phyloP scores from a whole-genome alignment of 2,888 invertebrate genomes.

The Plebejus anna region DNA sequence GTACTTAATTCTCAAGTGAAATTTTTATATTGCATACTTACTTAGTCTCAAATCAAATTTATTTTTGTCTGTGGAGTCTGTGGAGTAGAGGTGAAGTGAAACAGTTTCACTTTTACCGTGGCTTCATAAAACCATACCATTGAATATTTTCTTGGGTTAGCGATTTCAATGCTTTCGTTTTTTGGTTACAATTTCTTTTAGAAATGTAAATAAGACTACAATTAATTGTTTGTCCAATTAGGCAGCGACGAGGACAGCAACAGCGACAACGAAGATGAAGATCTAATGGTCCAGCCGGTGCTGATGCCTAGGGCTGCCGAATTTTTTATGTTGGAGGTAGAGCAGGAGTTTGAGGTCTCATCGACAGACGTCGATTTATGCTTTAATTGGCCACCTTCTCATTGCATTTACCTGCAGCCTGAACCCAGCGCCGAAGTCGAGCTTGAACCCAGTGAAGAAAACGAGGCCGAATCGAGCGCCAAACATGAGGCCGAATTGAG shows the following conservation, averaged over 20 bases:
- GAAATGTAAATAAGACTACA: background rate
- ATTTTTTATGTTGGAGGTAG: conserved; percentile 22
- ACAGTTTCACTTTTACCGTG: no score
- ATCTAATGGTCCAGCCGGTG: conserved; percentile 13
- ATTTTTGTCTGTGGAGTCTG: no score
- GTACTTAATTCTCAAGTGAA: no score
- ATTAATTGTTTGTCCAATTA: background rate
- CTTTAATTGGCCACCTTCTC: conserved; percentile 30
- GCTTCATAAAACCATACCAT: no score
- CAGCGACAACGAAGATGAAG: conserved; percentile 31
- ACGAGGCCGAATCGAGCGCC: conserved; percentile 25
- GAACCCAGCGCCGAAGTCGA: background rate
- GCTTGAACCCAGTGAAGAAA: no score
- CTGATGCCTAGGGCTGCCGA: conserved; percentile 21
- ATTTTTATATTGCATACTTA: no score
- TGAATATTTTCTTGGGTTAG: no score
- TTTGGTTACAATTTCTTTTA: background rate
- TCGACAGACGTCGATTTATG: conserved; percentile 27
- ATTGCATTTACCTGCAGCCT: conserved; percentile 24
- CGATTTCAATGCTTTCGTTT: background rate
- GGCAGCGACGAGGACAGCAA: conserved; percentile 30
- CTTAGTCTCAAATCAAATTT: no score
- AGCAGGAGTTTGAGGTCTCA: conserved; percentile 23
- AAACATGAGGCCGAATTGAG: conserved; percentile 25
- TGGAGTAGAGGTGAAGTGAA: no score